phyloP scores from a whole-genome alignment of 2,797 vertebrate genomes.

The Mormyrops attenuatus region DNA sequence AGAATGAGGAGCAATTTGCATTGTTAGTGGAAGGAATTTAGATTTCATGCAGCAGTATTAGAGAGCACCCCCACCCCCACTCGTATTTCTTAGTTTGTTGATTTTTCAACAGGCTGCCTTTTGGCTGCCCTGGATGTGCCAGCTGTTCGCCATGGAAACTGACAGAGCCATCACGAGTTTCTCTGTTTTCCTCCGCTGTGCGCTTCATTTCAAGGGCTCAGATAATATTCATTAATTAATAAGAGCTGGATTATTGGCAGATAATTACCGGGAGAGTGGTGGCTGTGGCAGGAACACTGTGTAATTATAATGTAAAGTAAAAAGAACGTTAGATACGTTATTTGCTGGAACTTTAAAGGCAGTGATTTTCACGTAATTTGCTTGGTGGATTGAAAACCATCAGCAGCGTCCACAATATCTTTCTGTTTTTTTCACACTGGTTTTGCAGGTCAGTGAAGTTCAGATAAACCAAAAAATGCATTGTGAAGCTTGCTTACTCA shows the following conservation, averaged over 20 bases:
- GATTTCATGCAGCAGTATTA: neutral
- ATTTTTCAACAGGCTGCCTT: constrained; percentile 10
- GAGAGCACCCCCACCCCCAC: neutral
- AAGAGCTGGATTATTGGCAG: constrained; percentile 15
- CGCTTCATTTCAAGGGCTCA: constrained; percentile 5
- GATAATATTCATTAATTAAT: constrained; percentile 12
- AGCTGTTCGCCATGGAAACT: constrained; percentile 16
- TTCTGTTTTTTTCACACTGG: neutral
- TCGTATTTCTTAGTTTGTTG: constrained; percentile 6
- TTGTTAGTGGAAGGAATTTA: neutral
- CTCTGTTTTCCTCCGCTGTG: neutral
- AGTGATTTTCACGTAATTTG: constrained; percentile 5
- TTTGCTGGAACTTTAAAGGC: neutral
- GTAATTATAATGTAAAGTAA: constrained; percentile 12
- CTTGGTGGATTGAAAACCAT: neutral
- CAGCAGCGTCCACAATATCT: neutral
- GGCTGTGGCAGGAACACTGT: neutral
- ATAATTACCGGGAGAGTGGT: constrained; percentile 15
- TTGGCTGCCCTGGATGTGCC: neutral
- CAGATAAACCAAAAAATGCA: neutral
- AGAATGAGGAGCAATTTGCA: neutral
- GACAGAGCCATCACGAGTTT: neutral
- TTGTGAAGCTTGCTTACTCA: neutral
- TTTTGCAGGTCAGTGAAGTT: neutral
- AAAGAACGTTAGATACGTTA: neutral